Conservation (phyloP, 2,888 invertebrate genomes). For the Netelia melanura region DNA sequence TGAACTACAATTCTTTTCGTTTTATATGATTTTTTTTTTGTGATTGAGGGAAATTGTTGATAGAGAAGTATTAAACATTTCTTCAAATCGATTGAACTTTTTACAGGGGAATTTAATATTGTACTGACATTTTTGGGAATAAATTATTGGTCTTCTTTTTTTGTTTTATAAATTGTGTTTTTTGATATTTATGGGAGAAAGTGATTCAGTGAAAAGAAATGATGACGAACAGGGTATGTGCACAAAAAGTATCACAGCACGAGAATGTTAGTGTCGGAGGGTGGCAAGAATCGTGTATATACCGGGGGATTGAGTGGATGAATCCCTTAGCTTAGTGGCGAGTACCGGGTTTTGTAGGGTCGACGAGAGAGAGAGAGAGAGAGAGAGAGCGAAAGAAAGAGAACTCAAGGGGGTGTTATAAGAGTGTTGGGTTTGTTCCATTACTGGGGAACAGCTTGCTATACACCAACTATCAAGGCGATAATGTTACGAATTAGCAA, state of each 20-base stretch:
- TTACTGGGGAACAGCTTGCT: conserved; percentile 46
- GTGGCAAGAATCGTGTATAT: conserved; percentile 65
- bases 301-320: conserved; percentile 76
- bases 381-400: conserved; percentile 45
- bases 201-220: conserved; percentile 59
- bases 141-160: background rate
- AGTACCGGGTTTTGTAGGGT: conserved; percentile 69
- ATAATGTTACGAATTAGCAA: conserved; percentile 84
- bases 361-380: conserved; percentile 61
- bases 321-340: conserved; percentile 80
- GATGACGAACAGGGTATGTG: conserved; percentile 74
- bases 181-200: background rate
- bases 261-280: conserved; percentile 65
- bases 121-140: no score
- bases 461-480: conserved; percentile 79
- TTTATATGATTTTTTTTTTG: background rate
- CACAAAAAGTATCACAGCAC: conserved; percentile 46
- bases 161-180: background rate
- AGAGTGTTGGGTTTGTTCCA: conserved; percentile 41
- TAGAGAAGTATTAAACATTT: background rate
- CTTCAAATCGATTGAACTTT: no score
- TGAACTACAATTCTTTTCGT: no score
- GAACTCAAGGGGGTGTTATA: conserved; percentile 68
- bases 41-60: background rate
- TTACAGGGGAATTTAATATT: no score